phyloP scores from a whole-genome alignment of 2,113 vertebrate genomes.

The Sturnus vulgaris region DNA sequence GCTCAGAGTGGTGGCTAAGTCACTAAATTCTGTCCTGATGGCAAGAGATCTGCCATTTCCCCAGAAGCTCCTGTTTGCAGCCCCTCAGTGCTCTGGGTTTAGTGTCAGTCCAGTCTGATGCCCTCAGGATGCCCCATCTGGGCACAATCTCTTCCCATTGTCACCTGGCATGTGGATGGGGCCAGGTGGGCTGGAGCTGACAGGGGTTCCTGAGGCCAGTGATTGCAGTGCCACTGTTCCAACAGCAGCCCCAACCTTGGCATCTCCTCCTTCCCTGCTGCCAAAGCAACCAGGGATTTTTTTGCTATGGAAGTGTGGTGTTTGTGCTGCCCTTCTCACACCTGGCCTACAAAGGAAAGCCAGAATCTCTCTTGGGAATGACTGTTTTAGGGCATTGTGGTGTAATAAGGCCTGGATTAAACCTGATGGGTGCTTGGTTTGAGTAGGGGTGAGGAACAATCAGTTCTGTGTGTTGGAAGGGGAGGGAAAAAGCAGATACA shows the following conservation, averaged over 20 bases:
- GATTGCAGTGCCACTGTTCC: background rate
- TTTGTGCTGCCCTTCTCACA: background rate
- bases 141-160: background rate
- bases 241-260: background rate
- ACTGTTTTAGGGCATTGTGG: background rate
- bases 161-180: background rate
- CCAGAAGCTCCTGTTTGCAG: background rate
- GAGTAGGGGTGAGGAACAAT: background rate
- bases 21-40: background rate
- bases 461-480: background rate
- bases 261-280: background rate
- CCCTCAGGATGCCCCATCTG: background rate
- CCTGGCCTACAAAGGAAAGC: background rate
- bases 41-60: background rate
- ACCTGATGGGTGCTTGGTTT: background rate
- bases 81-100: fast-evolving
- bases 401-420: background rate
- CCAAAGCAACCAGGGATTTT: background rate
- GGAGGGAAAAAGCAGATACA: background rate
- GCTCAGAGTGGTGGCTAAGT: background rate
- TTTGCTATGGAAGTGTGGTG: background rate
- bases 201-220: background rate
- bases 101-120: background rate
- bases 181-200: background rate
- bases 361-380: background rate